phyloP scores from a whole-genome alignment of 1,140 invertebrate genomes.

The Drosophila rhopaloa region DNA sequence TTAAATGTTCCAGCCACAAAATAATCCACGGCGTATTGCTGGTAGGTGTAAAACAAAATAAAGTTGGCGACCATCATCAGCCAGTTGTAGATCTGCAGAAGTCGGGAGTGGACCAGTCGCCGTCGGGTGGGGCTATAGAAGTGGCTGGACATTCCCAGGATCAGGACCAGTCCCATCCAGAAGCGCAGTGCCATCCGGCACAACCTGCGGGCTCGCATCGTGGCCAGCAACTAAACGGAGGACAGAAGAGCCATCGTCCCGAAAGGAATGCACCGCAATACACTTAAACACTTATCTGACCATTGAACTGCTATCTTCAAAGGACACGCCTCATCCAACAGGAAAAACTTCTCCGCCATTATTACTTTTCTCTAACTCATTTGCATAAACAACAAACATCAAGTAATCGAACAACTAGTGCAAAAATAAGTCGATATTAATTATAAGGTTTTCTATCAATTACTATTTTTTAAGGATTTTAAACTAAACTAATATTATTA shows the following conservation, averaged over 20 bases:
- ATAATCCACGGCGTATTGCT: background rate
- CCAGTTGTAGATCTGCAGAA: slow-evolving; percentile 6
- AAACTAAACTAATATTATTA: no score
- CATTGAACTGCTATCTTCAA: background rate
- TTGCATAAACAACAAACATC: no score
- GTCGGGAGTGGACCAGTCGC: slow-evolving; percentile 1
- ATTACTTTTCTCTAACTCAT: background rate
- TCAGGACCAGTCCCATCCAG: slow-evolving; percentile 11
- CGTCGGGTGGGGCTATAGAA: background rate
- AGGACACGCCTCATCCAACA: background rate
- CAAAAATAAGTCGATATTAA: no score
- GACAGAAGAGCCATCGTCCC: background rate
- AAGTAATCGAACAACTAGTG: no score
- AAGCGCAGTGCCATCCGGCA: slow-evolving; percentile 7
- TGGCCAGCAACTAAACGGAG: background rate
- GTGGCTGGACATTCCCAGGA: slow-evolving; percentile 20
- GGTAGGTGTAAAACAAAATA: background rate
- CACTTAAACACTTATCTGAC: background rate
- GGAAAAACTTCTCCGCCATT: no score
- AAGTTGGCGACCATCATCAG: slow-evolving; percentile 2
- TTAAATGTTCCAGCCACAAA: slow-evolving; percentile 14
- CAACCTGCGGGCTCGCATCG: slow-evolving; percentile 26
- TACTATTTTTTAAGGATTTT: no score
- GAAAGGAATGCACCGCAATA: background rate
- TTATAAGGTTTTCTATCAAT: no score